Percentiles rank a stretch among this genome's conserved stretches.
Evolutionary conservation across 2,797 vertebrate species (phyloP).

Genomic region (Choloepus didactylus): DNA sequence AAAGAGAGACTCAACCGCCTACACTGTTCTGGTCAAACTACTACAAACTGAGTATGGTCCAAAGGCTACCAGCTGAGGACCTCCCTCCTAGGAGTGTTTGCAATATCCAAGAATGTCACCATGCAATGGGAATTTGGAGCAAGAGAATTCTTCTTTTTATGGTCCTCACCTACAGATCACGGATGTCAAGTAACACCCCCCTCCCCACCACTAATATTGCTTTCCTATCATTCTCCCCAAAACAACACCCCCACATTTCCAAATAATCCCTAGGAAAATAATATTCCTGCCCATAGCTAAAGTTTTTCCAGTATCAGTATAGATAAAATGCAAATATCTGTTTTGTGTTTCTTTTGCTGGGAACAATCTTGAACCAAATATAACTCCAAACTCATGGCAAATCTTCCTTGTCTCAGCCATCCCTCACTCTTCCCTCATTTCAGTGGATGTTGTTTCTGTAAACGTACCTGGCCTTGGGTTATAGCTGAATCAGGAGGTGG

Average conservation of each 20-base stretch:
- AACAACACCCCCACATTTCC: neutral
- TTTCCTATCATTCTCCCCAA: neutral
- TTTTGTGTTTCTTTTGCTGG: neutral
- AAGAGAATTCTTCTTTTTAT: neutral
- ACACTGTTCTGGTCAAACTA: neutral
- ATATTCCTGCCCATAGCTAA: neutral
- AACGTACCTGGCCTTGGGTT: constrained; percentile 10
- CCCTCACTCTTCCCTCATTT: neutral
- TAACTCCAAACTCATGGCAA: neutral
- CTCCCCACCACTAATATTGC: neutral
- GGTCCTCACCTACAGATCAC: neutral
- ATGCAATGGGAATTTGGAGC: neutral
- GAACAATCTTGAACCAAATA: neutral
- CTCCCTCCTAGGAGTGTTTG: neutral
- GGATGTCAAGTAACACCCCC: neutral
- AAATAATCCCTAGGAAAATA: neutral
- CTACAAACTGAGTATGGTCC: neutral
- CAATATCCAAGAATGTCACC: neutral
- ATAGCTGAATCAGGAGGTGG: neutral
- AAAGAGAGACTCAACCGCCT: neutral
- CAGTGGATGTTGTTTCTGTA: neutral
- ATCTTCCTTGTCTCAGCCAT: neutral
- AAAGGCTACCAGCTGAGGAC: neutral
- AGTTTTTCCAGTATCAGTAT: neutral
- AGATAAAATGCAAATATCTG: neutral